Conservation (phyloP, 1,140 invertebrate species). For the Hylaeus anthracinus region DNA sequence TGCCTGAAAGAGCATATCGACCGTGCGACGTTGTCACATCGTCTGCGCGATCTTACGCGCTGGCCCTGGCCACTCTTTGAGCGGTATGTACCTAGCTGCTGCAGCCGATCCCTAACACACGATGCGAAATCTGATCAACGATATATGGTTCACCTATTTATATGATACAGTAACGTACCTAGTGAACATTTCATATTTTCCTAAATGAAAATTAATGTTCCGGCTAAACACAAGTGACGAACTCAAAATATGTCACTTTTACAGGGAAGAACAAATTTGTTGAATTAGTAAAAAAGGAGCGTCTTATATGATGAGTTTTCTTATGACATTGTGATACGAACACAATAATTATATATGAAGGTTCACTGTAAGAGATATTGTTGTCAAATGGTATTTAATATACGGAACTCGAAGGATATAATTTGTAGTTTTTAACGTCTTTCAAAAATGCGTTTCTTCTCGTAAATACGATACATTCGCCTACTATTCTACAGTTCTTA, state of each 20-base stretch:
- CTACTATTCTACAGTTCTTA: constrained; percentile 7
- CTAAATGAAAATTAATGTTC: background rate
- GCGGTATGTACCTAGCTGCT: constrained; percentile 69
- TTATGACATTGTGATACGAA: background rate
- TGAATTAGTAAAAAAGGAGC: too few species aligned
- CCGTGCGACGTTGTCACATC: constrained; percentile 80
- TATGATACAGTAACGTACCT: constrained; percentile 28
- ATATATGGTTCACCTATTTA: constrained; percentile 53
- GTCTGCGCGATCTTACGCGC: constrained; percentile 65
- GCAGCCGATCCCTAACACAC: constrained; percentile 66
- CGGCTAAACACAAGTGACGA: background rate
- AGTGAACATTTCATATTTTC: background rate
- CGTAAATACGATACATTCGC: constrained; percentile 16
- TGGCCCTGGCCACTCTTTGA: constrained; percentile 73
- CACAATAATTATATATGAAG: background rate
- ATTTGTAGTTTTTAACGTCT: background rate
- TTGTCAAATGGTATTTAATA: background rate
- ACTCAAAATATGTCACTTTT: background rate
- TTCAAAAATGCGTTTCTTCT: constrained; percentile 1
- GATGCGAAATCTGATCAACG: constrained; percentile 60
- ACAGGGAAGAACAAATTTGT: too few species aligned
- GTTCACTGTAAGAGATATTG: background rate
- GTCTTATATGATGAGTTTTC: background rate
- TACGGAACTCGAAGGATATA: background rate
- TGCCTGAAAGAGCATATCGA: constrained; percentile 82